phyloP scores from a whole-genome alignment of 1,140 invertebrate species.

The Triops longicaudatus region DNA sequence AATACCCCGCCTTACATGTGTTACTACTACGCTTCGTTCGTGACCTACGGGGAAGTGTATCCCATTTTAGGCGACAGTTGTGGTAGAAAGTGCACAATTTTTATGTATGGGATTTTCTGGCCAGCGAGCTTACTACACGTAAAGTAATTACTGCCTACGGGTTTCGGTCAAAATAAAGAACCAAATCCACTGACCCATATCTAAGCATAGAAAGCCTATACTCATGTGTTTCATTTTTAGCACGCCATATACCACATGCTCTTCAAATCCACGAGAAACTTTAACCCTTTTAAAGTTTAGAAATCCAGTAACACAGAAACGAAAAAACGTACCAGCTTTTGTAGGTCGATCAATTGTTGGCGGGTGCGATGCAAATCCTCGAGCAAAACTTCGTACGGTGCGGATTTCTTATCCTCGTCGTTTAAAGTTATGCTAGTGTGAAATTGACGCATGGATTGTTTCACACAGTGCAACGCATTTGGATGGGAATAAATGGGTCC shows the following conservation, averaged over 20 bases:
- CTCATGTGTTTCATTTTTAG: neutral
- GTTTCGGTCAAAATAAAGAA: neutral
- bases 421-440: neutral
- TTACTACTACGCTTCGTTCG: neutral
- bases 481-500: conserved; percentile 28
- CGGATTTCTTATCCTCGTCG: conserved; percentile 16
- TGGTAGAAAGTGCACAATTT: neutral
- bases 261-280: neutral
- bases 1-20: neutral
- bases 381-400: conserved; percentile 32
- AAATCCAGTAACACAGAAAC: neutral
- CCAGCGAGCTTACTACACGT: neutral
- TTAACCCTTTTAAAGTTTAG: too few species aligned
- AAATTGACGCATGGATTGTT: neutral
- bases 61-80: neutral
- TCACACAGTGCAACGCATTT: conserved; percentile 30
- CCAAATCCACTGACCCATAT: conserved; percentile 7
- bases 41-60: neutral
- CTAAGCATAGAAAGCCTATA: neutral
- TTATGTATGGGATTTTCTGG: neutral
- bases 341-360: conserved; percentile 38
- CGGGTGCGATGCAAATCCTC: conserved; percentile 35
- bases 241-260: neutral
- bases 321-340: conserved; percentile 37
- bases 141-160: neutral